phyloP scores from a whole-genome alignment of 2,113 vertebrate species.

The Oreotrochilus melanogaster region DNA sequence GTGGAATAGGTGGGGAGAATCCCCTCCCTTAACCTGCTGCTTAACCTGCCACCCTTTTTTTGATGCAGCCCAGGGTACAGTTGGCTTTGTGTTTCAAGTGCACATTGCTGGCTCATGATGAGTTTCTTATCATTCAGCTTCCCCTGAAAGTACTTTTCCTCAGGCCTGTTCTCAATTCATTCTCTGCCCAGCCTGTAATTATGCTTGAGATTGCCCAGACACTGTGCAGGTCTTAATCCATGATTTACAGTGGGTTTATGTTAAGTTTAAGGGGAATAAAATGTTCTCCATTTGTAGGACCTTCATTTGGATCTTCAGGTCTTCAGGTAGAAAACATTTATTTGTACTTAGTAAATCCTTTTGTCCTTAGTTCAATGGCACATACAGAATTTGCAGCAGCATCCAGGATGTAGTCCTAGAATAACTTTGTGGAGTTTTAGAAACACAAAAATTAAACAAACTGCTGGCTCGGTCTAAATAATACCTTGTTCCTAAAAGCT shows the following conservation, averaged over 20 bases:
- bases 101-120: too few relatives aligned
- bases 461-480: neutral
- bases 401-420: neutral
- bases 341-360: neutral
- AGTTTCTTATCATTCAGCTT: too few relatives aligned
- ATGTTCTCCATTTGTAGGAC: neutral
- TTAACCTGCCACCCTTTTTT: too few relatives aligned
- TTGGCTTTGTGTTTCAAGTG: too few relatives aligned
- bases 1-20: too few relatives aligned
- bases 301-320: neutral
- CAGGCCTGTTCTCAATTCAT: too few relatives aligned
- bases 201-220: too few relatives aligned
- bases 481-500: conserved; percentile 37
- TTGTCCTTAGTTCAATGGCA: neutral
- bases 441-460: neutral
- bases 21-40: too few relatives aligned
- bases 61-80: too few relatives aligned
- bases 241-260: neutral
- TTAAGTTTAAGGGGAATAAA: neutral
- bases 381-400: neutral
- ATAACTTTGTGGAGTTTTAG: neutral
- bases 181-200: too few relatives aligned
- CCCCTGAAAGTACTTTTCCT: too few relatives aligned
- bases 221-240: neutral
- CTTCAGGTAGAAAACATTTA: neutral